phyloP scores from a whole-genome alignment of 2,797 vertebrate genomes.

The Cygnus olor region DNA sequence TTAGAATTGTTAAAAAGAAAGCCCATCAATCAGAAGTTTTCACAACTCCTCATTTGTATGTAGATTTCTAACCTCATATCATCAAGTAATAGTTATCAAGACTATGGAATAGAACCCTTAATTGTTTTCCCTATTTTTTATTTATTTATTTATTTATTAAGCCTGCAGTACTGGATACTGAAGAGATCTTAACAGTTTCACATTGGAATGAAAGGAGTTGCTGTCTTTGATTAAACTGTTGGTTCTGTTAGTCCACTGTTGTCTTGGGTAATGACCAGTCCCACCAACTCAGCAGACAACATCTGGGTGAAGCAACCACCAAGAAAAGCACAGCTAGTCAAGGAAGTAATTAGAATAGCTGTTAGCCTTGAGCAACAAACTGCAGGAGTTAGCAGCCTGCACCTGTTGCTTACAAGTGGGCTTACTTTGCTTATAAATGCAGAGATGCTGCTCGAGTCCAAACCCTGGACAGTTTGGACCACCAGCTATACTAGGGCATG shows the following conservation, averaged over 20 bases:
- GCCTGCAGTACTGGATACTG: not conserved
- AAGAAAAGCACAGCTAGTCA: not conserved
- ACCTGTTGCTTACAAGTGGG: not conserved
- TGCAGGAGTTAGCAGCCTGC: not conserved
- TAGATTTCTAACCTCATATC: conserved; percentile 14
- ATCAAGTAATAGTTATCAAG: not conserved
- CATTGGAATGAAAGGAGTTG: not conserved
- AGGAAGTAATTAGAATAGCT: not conserved
- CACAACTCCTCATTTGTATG: not conserved
- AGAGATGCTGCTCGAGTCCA: not conserved
- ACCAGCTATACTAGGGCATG: not conserved
- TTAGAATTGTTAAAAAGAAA: not conserved
- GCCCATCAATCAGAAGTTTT: conserved; percentile 21
- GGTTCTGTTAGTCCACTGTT: not conserved
- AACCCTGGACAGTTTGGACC: not conserved
- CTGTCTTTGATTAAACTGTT: not conserved
- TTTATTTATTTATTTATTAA: not conserved
- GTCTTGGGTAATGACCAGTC: not conserved
- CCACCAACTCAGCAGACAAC: not conserved
- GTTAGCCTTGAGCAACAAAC: not conserved
- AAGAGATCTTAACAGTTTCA: not conserved
- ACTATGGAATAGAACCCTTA: not conserved
- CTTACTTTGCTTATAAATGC: not conserved
- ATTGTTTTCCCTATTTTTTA: not conserved
- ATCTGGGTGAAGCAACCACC: not conserved